Conservation (phyloP, 2,113 vertebrate genomes). For the Proterorhinus semilunaris region DNA sequence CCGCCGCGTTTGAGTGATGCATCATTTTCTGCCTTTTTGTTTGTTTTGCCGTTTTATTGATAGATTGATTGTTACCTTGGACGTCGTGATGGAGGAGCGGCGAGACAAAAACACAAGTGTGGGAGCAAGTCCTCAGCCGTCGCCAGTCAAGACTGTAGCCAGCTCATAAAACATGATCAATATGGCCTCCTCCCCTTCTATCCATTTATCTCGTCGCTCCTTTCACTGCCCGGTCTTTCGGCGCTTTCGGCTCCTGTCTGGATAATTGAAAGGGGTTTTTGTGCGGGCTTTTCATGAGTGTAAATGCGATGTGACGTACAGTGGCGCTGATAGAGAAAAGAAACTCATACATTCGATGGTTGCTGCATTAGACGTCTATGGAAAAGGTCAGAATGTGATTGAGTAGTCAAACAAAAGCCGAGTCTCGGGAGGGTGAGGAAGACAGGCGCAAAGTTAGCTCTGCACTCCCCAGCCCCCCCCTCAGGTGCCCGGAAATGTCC, state of each 20-base stretch:
- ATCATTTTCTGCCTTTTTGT: slow-evolving; percentile 69
- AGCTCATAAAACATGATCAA: slow-evolving; percentile 66
- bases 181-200: slow-evolving; percentile 42
- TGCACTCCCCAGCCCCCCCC: slow-evolving; percentile 12
- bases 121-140: slow-evolving; percentile 43
- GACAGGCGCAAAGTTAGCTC: slow-evolving; percentile 51
- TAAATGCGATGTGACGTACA: slow-evolving; percentile 27
- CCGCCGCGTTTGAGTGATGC: slow-evolving; percentile 43
- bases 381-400: slow-evolving; percentile 67
- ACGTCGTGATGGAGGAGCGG: slow-evolving; percentile 62
- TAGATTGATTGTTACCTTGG: slow-evolving; percentile 72
- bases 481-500: slow-evolving; percentile 27
- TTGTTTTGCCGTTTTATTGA: slow-evolving; percentile 67
- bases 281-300: slow-evolving; percentile 14
- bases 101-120: slow-evolving; percentile 53
- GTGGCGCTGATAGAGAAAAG: slow-evolving; percentile 29
- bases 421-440: slow-evolving; percentile 43
- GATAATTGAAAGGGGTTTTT: slow-evolving; percentile 37
- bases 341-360: slow-evolving; percentile 27
- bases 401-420: slow-evolving; percentile 55
- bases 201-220: slow-evolving; percentile 54
- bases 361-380: slow-evolving; percentile 19
- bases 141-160: slow-evolving; percentile 34
- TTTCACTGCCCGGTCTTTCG: slow-evolving; percentile 27
- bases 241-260: slow-evolving; percentile 9